Evolutionary conservation across 2,797 vertebrate genomes (phyloP), one percentile per base, ranked within the genome.

Genomic region (Echiichthys vipera): DNA sequence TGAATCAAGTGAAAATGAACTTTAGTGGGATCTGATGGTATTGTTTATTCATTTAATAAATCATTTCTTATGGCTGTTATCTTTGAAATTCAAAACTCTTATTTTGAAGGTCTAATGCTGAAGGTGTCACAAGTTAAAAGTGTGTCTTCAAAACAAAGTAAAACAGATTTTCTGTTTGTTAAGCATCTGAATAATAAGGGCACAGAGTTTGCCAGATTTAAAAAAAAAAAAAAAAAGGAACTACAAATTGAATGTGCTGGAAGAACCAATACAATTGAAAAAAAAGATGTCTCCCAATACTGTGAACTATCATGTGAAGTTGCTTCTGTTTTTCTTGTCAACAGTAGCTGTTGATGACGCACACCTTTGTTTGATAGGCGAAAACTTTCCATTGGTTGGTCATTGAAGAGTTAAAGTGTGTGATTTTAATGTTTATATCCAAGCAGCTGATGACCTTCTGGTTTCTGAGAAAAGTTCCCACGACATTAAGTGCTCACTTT

Each of bases 401-500:
- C 34, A n/a, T 22, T 40, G 32, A 25, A 13, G 3, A 18, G n/a
- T 36, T 45, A 53, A 65, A 39, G 3, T 22, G 14, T 63, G 50
- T 18, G 9, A 50, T 51, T 74, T 40, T 11, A 8, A 36, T 87
- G 83, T 89, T 90, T 86, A 73, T 71, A 25, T 81, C 49, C 12
- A 65, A 81, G 61, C 83, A 87, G 66, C 43, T 32, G 56, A 57
- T 59, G 53, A 65, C 81, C 74, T 88, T 71, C 65, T 29, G 42
- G 3, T 66, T 91, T 91, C 90, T 65, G 30, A 79, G 71, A 88
- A 91, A 72, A 40, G 45, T 30, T 85, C 84, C 55, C 57, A 64
- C 70, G 17, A 42, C 29, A 18, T 49, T 2, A 25, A 3, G 4
- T 4, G 4, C 11, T 64, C 3, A 14, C 27, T 7, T 89, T 90